A percentile compares a stretch with the other conserved stretches of the same genome.
phyloP scores from a whole-genome alignment of 1,140 invertebrate species.

The Anadara kagoshimensis region DNA sequence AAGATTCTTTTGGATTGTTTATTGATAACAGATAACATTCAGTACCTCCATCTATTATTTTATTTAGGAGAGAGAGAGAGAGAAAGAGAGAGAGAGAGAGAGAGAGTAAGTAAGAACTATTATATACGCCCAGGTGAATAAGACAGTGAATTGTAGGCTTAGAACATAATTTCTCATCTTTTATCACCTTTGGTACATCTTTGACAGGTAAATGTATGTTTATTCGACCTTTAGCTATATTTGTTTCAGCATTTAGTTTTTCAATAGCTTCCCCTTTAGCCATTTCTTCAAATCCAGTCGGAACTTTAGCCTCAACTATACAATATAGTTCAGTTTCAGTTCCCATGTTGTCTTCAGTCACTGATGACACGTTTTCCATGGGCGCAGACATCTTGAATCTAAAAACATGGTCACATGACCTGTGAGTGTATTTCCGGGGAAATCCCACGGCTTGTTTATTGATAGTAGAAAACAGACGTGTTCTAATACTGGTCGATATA shows the following conservation, averaged over 20 bases:
- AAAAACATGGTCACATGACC: slow-evolving; percentile 35
- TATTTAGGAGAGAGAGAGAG: too few species aligned
- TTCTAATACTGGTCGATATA: too few species aligned
- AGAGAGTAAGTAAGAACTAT: too few species aligned
- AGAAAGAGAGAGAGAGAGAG: too few species aligned
- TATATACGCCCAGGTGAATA: too few species aligned
- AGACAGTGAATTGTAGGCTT: too few species aligned
- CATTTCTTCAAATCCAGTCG: slow-evolving; percentile 77
- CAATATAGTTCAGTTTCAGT: slow-evolving; percentile 40
- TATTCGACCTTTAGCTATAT: slow-evolving; percentile 75
- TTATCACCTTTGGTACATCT: slow-evolving; percentile 70
- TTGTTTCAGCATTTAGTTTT: slow-evolving; percentile 70
- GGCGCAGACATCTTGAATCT: slow-evolving; percentile 60
- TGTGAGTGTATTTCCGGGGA: slow-evolving; percentile 38
- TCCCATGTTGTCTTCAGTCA: not conserved
- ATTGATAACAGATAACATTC: too few species aligned
- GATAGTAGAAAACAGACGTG: slow-evolving; percentile 15
- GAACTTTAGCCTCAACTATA: slow-evolving; percentile 74
- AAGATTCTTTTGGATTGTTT: too few species aligned
- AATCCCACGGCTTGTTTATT: slow-evolving; percentile 27
- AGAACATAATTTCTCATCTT: too few species aligned
- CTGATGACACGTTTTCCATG: slow-evolving; percentile 31
- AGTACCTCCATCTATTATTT: too few species aligned
- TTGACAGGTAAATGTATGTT: slow-evolving; percentile 73
- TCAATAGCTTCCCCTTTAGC: slow-evolving; percentile 77